These are phyloP conservation scores for Drosophila leontia DNA, from an alignment of 1,140 invertebrate species.

Conservation along the genomic window DNA sequence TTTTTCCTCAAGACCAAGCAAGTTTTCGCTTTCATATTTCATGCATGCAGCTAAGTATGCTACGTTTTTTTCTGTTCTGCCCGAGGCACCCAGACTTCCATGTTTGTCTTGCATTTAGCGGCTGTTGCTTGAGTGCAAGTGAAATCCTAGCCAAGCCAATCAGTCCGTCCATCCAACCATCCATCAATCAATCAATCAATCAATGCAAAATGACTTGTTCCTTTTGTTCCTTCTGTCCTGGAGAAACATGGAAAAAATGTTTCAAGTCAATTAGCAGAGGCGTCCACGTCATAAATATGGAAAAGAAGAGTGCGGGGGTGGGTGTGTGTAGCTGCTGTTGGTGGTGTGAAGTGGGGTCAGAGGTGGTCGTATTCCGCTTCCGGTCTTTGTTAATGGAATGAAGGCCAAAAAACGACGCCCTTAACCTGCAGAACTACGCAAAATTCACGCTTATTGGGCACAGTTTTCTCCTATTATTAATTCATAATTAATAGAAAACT, in stretches of 20 bases:
- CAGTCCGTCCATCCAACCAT: conserved; percentile 22
- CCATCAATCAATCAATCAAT: conserved; percentile 31
- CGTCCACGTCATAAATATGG: conserved; percentile 35
- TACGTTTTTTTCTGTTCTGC: conserved; percentile 22
- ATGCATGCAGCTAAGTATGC: conserved; percentile 64
- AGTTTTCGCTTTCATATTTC: conserved; percentile 39
- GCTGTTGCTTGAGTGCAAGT: conserved; percentile 42
- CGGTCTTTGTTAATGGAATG: conserved; percentile 41
- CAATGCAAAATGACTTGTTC: conserved; percentile 50
- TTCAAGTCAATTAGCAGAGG: conserved; percentile 43
- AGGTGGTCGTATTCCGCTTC: conserved; percentile 37
- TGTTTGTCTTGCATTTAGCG: conserved; percentile 27
- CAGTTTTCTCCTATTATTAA: background rate
- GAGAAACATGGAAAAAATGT: conserved; percentile 29
- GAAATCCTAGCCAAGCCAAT: conserved; percentile 45
- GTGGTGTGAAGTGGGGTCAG: conserved; percentile 17
- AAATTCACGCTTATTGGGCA: background rate
- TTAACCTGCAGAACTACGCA: conserved; percentile 1
- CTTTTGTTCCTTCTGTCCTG: conserved; percentile 10
- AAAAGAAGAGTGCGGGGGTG: background rate
- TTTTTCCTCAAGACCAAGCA: background rate
- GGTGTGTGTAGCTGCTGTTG: background rate
- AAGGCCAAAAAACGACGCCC: conserved; percentile 25
- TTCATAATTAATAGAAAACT: background rate
- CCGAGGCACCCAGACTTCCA: background rate